A percentile compares a stretch with the other conserved stretches of the same genome.
These are phyloP conservation scores for Channa maculata DNA, from an alignment of 2,113 vertebrate genomes.

Conservation along the genomic window DNA sequence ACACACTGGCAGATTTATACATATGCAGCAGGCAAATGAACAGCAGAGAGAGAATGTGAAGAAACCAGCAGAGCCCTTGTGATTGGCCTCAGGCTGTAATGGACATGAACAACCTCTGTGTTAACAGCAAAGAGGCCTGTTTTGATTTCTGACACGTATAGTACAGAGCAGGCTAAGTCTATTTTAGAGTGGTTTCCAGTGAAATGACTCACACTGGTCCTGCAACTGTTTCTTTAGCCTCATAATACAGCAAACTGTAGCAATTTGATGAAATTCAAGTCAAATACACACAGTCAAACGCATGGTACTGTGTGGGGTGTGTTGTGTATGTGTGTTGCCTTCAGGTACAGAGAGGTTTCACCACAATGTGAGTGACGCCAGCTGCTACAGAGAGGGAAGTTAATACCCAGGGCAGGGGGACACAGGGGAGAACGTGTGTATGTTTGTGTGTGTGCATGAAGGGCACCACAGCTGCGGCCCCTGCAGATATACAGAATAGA, in stretches of 20 bases:
- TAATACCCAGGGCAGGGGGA: conserved; percentile 75
- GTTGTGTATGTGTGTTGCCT: conserved; percentile 66
- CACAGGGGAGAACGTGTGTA: conserved; percentile 62
- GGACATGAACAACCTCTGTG: conserved; percentile 63
- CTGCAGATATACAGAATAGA: conserved; percentile 39
- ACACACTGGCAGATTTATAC: conserved; percentile 36
- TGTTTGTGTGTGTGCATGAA: conserved; percentile 46
- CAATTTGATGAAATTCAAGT: conserved; percentile 23
- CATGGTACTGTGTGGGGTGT: neutral
- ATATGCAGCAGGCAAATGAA: conserved; percentile 43
- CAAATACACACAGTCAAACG: conserved; percentile 4
- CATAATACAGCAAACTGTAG: neutral
- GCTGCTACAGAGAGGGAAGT: conserved; percentile 79
- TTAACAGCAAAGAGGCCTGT: conserved; percentile 50
- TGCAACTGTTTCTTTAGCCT: conserved; percentile 9
- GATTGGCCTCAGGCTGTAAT: conserved; percentile 61
- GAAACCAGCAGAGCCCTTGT: conserved; percentile 50
- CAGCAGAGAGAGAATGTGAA: conserved; percentile 39
- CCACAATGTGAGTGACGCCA: conserved; percentile 73
- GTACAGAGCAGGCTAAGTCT: conserved; percentile 25
- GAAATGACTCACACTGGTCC: conserved; percentile 40
- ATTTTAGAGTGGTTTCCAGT: conserved; percentile 45
- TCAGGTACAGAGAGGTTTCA: conserved; percentile 77
- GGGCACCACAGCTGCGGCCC: conserved; percentile 63
- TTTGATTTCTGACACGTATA: conserved; percentile 52